Evolutionary conservation across 2,113 vertebrate genomes (phyloP).

Genomic region (Centrocercus urophasianus): DNA sequence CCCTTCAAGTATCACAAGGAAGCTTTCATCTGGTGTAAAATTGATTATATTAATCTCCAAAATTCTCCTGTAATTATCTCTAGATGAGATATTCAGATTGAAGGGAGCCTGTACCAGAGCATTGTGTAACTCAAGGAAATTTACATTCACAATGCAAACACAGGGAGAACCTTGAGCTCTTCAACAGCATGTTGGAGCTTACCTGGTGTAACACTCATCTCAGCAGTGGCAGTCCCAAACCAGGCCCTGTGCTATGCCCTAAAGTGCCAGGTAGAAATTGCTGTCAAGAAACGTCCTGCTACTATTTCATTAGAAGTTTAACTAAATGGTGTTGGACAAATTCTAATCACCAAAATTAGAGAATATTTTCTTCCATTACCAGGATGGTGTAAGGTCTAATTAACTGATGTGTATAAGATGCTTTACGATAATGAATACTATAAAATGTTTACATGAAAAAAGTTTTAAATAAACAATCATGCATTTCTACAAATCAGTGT

Average conservation of each 20-base stretch:
- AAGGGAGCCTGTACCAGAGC: neutral
- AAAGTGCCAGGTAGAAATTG: neutral
- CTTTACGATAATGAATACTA: neutral
- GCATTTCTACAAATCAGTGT: neutral
- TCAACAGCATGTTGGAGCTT: neutral
- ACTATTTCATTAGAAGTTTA: neutral
- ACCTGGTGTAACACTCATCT: neutral
- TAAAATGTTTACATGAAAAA: neutral
- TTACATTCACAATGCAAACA: neutral
- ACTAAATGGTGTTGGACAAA: neutral
- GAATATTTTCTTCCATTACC: neutral
- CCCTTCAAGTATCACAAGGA: neutral
- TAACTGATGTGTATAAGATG: neutral
- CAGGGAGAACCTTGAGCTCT: neutral
- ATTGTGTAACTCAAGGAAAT: neutral
- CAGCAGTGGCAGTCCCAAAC: neutral
- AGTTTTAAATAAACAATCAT: neutral
- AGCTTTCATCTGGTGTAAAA: neutral
- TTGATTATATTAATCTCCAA: neutral
- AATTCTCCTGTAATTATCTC: neutral
- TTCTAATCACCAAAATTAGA: neutral
- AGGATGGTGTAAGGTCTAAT: neutral
- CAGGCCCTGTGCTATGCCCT: neutral
- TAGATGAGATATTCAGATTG: neutral
- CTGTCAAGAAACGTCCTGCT: neutral